Evolutionary conservation across 2,113 vertebrate species (phyloP), one percentile per base, ranked within the genome.

Genomic region (Hippolais icterina): DNA sequence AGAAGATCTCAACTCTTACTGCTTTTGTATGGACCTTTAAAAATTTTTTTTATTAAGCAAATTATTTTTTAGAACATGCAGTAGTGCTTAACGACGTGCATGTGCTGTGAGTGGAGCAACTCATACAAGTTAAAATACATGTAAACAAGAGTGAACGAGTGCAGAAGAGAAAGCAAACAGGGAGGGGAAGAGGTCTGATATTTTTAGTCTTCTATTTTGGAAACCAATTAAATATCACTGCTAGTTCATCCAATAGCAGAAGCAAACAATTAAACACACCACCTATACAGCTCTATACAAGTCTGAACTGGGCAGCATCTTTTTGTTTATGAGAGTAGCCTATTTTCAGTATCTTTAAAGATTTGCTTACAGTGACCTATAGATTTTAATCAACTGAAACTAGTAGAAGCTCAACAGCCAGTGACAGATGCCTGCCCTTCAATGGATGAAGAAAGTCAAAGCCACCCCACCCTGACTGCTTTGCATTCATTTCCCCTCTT

Each of bases 211-310:
- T 87, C 75, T 77, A 3, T 65, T 94, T 85, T 90, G 79, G 79
- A 94, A 95, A 77, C 13, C 41, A 83, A 85, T 82, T 84, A 95
- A 95, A 77, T 71, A 70, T 52, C 50, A 70, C 57, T 52, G 68
- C 28, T 93, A 52, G 33, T 66, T 86, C 56, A 83, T 37, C 42
- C 79, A 66, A 42, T 16, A 90, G 82, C 11, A 11, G 78, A 91
- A 83, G 59, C 49, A 90, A 91, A 87, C 66, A 91, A 76, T 84
- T 82, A 91, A 95, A 85, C 24, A 53, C n/a, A 49, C 53, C 63
- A 80, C 37, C 37, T 39, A 39, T 39, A 39, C 37, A 39, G 37
- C 37, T 54, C 87, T 93, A 52, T 54, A 63, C 84, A 76, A 46
- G 42, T 72, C 63, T 66, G 77, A 71, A 82, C 18, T 15, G 31